Percentiles rank a stretch among this genome's conserved stretches.
These are phyloP conservation scores for Anableps anableps DNA, from an alignment of 2,797 vertebrate species.

Conservation along the genomic window DNA sequence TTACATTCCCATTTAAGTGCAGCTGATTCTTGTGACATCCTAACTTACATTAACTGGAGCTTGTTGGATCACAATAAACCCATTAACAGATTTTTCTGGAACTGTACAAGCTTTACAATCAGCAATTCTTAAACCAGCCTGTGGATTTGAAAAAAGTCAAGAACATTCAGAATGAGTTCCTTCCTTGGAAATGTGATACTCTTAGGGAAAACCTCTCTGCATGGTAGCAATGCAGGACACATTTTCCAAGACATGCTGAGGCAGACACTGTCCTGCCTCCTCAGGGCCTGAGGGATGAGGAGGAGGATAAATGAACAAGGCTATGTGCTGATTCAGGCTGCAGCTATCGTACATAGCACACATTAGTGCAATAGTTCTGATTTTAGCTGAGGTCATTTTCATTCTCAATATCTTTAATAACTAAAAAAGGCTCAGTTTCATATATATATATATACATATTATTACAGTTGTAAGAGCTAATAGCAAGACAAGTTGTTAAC, in stretches of 20 bases:
- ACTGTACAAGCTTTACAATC: neutral
- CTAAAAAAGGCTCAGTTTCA: neutral
- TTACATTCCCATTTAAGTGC: neutral
- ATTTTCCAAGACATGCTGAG: slow-evolving; percentile 63
- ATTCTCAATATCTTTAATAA: neutral
- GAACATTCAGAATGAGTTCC: neutral
- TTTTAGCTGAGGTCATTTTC: neutral
- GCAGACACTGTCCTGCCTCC: slow-evolving; percentile 47
- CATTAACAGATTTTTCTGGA: neutral
- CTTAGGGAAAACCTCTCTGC: slow-evolving; percentile 31
- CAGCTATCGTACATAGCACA: slow-evolving; percentile 20
- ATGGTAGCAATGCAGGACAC: slow-evolving; percentile 23
- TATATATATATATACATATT: neutral
- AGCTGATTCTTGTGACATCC: neutral
- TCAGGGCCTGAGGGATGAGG: slow-evolving; percentile 18
- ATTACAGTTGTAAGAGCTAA: neutral
- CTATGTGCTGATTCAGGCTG: slow-evolving; percentile 47
- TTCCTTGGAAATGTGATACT: slow-evolving; percentile 13
- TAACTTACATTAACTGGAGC: neutral
- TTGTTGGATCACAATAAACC: neutral
- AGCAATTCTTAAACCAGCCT: neutral
- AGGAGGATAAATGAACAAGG: slow-evolving; percentile 2
- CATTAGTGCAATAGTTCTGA: too few species aligned
- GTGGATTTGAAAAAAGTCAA: neutral
- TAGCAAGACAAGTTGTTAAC: neutral